Percentiles rank a stretch among this genome's conserved stretches.
These are phyloP conservation scores for Fissipunctia ypsillon DNA, from an alignment of 2,888 invertebrate genomes.

Conservation along the genomic window DNA sequence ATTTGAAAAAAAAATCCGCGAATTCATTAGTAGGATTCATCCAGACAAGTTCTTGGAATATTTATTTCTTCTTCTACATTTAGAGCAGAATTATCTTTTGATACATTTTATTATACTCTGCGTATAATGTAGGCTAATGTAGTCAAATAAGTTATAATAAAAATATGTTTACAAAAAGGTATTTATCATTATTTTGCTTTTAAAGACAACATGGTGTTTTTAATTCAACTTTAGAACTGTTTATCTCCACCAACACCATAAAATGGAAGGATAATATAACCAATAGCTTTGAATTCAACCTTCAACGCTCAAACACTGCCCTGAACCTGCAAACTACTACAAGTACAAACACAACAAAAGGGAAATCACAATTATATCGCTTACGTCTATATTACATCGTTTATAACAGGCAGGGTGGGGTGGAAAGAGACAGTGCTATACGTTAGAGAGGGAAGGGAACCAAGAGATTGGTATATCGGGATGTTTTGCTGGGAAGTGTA, in stretches of 20 bases:
- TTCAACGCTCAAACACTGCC: constrained; percentile 19
- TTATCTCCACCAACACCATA: not conserved
- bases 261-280: constrained; percentile 5
- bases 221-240: not conserved
- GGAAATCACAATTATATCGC: constrained; percentile 78
- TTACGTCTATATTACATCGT: constrained; percentile 75
- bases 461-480: constrained; percentile 64
- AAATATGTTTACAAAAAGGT: not conserved
- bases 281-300: constrained; percentile 23
- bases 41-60: too few species aligned
- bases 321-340: constrained; percentile 65
- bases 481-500: constrained; percentile 75
- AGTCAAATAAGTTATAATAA: too few species aligned
- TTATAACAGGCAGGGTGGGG: constrained; percentile 79
- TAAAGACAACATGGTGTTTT: not conserved
- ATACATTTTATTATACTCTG: not conserved
- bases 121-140: not conserved
- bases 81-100: not conserved
- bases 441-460: constrained; percentile 59
- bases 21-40: constrained; percentile 20
- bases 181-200: not conserved
- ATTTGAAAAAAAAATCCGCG: too few species aligned
- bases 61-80: not conserved
- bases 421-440: constrained; percentile 68
- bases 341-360: constrained; percentile 63